A percentile compares a stretch with the other conserved stretches of the same genome.
phyloP scores from a whole-genome alignment of 2,797 vertebrate species.

The Otolemur crassicaudatus region DNA sequence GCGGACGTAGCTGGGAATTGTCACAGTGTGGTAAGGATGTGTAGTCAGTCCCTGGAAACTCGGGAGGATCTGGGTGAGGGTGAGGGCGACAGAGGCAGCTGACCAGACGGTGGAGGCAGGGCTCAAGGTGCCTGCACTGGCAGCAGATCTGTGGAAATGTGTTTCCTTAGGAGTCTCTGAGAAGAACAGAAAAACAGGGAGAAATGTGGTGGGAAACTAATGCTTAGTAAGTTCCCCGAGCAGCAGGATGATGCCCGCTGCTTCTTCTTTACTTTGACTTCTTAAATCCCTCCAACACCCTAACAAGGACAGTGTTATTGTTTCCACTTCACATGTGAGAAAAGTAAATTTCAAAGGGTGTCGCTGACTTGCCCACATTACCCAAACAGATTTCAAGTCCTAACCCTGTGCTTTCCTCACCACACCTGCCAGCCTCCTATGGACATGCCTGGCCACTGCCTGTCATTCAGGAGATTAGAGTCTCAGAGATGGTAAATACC shows the following conservation, averaged over 20 bases:
- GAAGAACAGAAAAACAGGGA: neutral
- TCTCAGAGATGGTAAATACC: neutral
- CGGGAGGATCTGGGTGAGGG: neutral
- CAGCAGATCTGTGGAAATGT: neutral
- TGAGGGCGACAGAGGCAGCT: neutral
- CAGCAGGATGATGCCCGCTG: neutral
- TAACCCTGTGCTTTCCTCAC: neutral
- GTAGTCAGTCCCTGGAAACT: neutral
- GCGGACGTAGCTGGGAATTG: neutral
- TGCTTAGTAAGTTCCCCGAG: neutral
- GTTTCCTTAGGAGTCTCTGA: neutral
- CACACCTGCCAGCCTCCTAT: neutral
- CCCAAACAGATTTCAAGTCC: neutral
- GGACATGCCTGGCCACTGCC: neutral
- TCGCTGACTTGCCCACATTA: conserved; percentile 8
- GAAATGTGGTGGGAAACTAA: neutral
- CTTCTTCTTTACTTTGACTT: conserved; percentile 17
- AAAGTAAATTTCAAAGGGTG: conserved; percentile 17
- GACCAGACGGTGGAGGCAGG: neutral
- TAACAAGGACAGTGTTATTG: neutral
- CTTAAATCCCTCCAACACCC: conserved; percentile 30
- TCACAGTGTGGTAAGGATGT: neutral
- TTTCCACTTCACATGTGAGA: neutral
- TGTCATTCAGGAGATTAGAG: neutral
- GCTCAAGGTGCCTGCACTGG: neutral